These are phyloP conservation scores for Vulpes lagopus DNA, from an alignment of 2,113 vertebrate species.

Conservation along the genomic window DNA sequence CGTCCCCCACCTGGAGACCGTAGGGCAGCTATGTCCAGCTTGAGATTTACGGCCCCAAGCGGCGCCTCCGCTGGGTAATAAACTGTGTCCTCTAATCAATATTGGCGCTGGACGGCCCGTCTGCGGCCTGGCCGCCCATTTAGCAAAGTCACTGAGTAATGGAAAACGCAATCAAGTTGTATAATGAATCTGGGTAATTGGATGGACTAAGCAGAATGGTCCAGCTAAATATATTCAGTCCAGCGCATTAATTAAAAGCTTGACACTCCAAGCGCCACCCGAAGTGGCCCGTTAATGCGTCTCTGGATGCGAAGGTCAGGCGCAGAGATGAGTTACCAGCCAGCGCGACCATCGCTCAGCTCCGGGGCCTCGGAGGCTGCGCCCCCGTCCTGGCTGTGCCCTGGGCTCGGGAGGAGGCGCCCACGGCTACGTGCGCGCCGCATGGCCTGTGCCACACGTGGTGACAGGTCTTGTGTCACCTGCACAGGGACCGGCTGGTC, in stretches of 20 bases:
- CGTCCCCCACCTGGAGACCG: background rate
- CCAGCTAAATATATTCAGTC: conserved; percentile 40
- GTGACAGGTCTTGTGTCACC: background rate
- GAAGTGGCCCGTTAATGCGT: conserved; percentile 51
- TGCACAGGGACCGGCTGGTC: no score
- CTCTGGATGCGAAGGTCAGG: conserved; percentile 56
- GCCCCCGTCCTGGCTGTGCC: background rate
- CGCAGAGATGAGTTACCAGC: background rate
- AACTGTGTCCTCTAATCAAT: conserved; percentile 41
- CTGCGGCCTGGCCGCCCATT: background rate
- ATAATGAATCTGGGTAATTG: conserved; percentile 66
- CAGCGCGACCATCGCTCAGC: background rate
- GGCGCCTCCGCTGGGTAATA: background rate
- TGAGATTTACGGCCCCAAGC: background rate
- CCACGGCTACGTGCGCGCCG: fast-evolving
- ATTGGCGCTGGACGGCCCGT: background rate
- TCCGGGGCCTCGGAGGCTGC: background rate
- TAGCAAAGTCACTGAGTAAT: conserved; percentile 63
- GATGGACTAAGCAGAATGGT: conserved; percentile 49
- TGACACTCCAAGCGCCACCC: background rate
- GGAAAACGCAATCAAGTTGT: conserved; percentile 50
- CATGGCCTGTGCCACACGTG: background rate
- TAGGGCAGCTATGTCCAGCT: background rate
- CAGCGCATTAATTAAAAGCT: conserved; percentile 62
- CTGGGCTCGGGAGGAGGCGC: background rate